Evolutionary conservation across 2,888 invertebrate species (phyloP), one percentile per base, ranked within the genome.

Genomic region (Copidosoma aretas): DNA sequence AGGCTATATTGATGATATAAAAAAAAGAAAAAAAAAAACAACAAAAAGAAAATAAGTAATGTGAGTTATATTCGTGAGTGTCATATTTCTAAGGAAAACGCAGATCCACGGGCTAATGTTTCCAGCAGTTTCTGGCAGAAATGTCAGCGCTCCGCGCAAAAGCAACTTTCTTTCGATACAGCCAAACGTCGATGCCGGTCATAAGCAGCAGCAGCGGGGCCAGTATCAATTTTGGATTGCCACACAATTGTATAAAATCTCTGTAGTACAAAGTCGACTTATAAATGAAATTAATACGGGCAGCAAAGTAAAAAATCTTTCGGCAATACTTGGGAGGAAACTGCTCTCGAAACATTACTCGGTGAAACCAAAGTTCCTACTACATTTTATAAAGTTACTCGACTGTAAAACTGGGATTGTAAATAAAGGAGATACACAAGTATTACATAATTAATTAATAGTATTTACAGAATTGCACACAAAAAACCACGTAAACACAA

Each of bases 341-440:
- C 81, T 82, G 82, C 79, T 79, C 74, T 78, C 78, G 78, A 82
- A 83, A 82, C 81, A 83, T 85, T 85, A 83, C 84, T 81, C 85
- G 86, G 86, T 85, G 87, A 87, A 87, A 87, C 87, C 87, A 87
- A 87, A 87, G 87, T 87, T 87, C 87, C 87, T 87, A 87, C 85
- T 86, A 86, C 84, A 81, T 83, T 82, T 84, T 84, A 84, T 84
- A 84, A 84, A 83, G 78, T 78, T 79, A 81, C 80, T 79, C 78
- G 80, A 82, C 80, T 80, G 81, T 81, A 79, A 79, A 81, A 81
- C 77, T 79, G 78, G 76, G 76, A 77, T 77, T 82, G 82, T 82
- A 82, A 78, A 81, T 82, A 77, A 80, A 75, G 78, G 78, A 77
- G 78, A 79, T 76, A 75, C 75, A 76, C 77, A 78, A 77, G 79